Percentiles rank a stretch among this genome's conserved stretches.
phyloP scores from a whole-genome alignment of 2,797 vertebrate species.

The Anguilla anguilla region DNA sequence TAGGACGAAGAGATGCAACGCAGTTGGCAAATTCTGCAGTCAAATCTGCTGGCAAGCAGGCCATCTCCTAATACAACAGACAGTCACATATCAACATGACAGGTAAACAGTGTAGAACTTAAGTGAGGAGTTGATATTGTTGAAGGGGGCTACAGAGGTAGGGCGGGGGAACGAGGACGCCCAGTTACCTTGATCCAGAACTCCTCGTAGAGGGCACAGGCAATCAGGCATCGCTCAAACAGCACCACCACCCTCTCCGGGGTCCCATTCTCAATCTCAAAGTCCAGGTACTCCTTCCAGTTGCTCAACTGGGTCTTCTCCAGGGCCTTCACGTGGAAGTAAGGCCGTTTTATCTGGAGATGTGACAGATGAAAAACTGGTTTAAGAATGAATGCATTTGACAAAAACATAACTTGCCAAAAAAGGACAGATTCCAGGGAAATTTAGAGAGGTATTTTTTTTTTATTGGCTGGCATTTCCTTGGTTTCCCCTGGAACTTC shows the following conservation, averaged over 20 bases:
- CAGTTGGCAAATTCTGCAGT: slow-evolving; percentile 99
- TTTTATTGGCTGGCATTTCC: no score
- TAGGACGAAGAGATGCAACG: slow-evolving; percentile 99
- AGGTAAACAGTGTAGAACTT: slow-evolving; percentile 96
- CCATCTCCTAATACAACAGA: slow-evolving; percentile 99
- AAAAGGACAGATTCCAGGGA: background rate
- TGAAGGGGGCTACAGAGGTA: slow-evolving; percentile 69
- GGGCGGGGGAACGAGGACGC: background rate
- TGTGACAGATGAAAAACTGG: background rate
- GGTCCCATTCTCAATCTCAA: slow-evolving; percentile 96
- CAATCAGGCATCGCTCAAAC: slow-evolving; percentile 97
- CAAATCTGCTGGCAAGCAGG: slow-evolving; percentile 99
- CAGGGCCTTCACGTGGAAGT: slow-evolving; percentile 98
- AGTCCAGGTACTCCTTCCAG: slow-evolving; percentile 99
- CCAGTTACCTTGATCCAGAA: slow-evolving; percentile 96
- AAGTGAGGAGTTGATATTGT: slow-evolving; percentile 92
- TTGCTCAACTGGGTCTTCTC: slow-evolving; percentile 98
- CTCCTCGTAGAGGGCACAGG: slow-evolving; percentile 98
- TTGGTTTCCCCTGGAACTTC: background rate
- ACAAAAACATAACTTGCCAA: background rate
- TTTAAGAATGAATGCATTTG: background rate
- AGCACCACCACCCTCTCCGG: slow-evolving; percentile 96
- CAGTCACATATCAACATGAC: slow-evolving; percentile 99
- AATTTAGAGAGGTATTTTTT: background rate
- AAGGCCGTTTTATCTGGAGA: slow-evolving; percentile 92